Percentiles rank a stretch among this genome's conserved stretches.
Evolutionary conservation across 2,113 vertebrate genomes (phyloP).

Genomic region (Phasianus colchicus): DNA sequence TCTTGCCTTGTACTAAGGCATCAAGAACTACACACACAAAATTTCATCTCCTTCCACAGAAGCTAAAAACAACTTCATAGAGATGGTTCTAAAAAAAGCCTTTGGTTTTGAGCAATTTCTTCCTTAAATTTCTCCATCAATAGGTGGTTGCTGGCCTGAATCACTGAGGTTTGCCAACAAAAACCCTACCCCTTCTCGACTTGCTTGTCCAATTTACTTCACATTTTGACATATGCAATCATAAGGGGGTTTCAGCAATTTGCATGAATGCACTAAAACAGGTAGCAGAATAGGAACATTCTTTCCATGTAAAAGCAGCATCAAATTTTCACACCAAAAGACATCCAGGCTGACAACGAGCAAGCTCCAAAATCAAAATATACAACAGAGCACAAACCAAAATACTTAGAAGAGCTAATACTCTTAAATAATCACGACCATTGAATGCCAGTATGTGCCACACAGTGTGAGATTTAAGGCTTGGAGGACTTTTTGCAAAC

Average conservation of each 20-base stretch:
- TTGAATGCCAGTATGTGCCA: not conserved
- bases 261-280: conserved; percentile 56
- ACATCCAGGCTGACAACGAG: not conserved
- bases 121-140: not conserved
- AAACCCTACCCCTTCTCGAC: not conserved
- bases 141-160: not conserved
- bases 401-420: not conserved
- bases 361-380: not conserved
- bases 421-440: not conserved
- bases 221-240: not conserved
- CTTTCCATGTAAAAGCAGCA: conserved; percentile 17
- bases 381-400: not conserved
- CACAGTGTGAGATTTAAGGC: not conserved
- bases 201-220: not conserved
- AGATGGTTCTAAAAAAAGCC: not conserved
- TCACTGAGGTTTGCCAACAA: not conserved
- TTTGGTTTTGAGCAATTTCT: not conserved
- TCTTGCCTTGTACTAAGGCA: not conserved
- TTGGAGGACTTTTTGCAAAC: not conserved
- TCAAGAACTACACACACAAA: not conserved
- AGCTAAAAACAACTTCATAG: not conserved
- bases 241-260: conserved; percentile 54
- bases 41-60: not conserved
- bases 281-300: conserved; percentile 24
- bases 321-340: not conserved